These are phyloP conservation scores for Xiphorhynchus elegans DNA, from an alignment of 2,113 vertebrate species.

Conservation along the genomic window DNA sequence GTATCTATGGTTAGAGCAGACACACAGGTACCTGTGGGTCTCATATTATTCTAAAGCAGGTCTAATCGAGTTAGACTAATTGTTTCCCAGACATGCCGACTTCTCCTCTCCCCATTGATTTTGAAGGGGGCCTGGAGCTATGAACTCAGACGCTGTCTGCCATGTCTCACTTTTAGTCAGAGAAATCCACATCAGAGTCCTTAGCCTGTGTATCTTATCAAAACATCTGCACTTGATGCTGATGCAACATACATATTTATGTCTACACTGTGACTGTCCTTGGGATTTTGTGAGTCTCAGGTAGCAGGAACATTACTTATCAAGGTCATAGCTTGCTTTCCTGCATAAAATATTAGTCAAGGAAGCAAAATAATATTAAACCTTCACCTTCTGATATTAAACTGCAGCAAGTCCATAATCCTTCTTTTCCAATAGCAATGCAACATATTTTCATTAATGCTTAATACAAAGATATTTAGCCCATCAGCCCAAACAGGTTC, in stretches of 20 bases:
- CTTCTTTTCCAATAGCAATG: neutral
- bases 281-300: slow-evolving; percentile 3
- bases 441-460: neutral
- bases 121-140: neutral
- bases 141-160: neutral
- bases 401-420: neutral
- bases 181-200: neutral
- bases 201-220: neutral
- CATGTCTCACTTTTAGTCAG: neutral
- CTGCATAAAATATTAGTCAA: neutral
- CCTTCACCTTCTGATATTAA: neutral
- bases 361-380: slow-evolving; percentile 8
- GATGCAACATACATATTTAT: neutral
- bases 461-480: neutral
- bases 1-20: neutral
- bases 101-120: neutral
- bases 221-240: neutral
- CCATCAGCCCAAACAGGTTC: neutral
- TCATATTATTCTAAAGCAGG: neutral
- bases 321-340: neutral
- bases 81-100: neutral
- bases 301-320: neutral
- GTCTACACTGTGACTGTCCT: neutral
- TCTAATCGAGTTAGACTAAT: neutral
- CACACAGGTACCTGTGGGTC: neutral